Percentiles rank a stretch among this genome's conserved stretches.
phyloP scores from a whole-genome alignment of 2,888 invertebrate species.

The Yponomeuta sedellus region DNA sequence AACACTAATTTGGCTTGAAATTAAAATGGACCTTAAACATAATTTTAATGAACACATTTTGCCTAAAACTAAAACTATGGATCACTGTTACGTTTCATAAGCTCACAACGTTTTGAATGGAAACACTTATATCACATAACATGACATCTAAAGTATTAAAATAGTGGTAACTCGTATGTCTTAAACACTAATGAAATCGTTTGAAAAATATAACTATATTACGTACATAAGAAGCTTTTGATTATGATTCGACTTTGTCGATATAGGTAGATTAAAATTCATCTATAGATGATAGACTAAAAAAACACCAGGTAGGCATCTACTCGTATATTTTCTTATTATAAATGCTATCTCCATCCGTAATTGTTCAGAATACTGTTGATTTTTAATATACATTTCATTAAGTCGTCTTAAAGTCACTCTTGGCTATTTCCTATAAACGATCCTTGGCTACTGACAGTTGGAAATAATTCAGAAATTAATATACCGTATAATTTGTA shows the following conservation, averaged over 20 bases:
- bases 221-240: conserved; percentile 33
- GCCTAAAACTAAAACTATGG: background rate
- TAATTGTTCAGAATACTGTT: too few relatives aligned
- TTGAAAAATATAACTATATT: conserved; percentile 1
- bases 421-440: too few relatives aligned
- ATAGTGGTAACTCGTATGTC: conserved; percentile 15
- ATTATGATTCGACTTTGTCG: conserved; percentile 45
- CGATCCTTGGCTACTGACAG: too few relatives aligned
- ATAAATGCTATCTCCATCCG: too few relatives aligned
- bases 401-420: too few relatives aligned
- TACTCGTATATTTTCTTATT: background rate
- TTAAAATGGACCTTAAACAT: background rate
- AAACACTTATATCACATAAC: conserved; percentile 8
- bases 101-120: conserved; percentile 7
- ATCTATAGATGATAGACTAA: conserved; percentile 19
- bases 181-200: conserved; percentile 22
- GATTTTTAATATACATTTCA: too few relatives aligned
- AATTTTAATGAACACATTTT: background rate
- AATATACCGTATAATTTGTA: too few relatives aligned
- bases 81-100: background rate
- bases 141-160: conserved; percentile 18
- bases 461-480: too few relatives aligned
- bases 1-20: conserved; percentile 33
- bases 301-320: background rate
- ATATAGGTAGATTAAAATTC: conserved; percentile 18